phyloP scores from a whole-genome alignment of 1,140 invertebrate genomes.

The Trachymyrmex cornetzi region DNA sequence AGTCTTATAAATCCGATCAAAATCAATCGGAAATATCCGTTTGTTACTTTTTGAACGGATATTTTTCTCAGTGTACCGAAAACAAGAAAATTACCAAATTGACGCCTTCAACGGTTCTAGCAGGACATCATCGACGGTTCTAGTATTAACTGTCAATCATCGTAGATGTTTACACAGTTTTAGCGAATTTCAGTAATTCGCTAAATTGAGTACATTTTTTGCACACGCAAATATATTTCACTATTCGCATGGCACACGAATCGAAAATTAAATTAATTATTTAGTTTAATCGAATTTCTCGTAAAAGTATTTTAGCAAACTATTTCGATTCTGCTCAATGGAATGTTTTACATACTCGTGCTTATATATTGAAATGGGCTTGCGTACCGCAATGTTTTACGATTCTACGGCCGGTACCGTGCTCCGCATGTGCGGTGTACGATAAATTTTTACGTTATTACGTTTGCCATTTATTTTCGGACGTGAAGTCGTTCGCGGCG shows the following conservation, averaged over 20 bases:
- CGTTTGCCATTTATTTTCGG: constrained; percentile 63
- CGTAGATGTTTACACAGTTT: neutral
- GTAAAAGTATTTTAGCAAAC: neutral
- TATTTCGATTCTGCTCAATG: neutral
- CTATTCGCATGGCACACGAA: neutral
- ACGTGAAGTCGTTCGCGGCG: constrained; percentile 48
- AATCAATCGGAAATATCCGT: too few species aligned
- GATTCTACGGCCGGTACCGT: neutral
- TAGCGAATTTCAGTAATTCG: neutral
- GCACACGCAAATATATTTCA: neutral
- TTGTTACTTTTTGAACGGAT: too few species aligned
- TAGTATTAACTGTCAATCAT: neutral
- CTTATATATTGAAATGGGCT: neutral
- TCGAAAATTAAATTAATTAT: constrained; percentile 10
- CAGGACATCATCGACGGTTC: too few species aligned
- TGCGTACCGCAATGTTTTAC: constrained; percentile 8
- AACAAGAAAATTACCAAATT: too few species aligned
- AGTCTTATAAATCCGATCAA: too few species aligned
- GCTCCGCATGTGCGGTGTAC: neutral
- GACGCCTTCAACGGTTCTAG: too few species aligned
- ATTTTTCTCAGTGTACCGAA: too few species aligned
- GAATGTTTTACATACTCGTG: neutral
- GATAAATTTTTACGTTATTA: constrained; percentile 44
- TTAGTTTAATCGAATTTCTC: neutral
- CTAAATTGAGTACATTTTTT: neutral